These are phyloP conservation scores for Morus bassanus DNA, from an alignment of 2,797 vertebrate species.

Conservation along the genomic window DNA sequence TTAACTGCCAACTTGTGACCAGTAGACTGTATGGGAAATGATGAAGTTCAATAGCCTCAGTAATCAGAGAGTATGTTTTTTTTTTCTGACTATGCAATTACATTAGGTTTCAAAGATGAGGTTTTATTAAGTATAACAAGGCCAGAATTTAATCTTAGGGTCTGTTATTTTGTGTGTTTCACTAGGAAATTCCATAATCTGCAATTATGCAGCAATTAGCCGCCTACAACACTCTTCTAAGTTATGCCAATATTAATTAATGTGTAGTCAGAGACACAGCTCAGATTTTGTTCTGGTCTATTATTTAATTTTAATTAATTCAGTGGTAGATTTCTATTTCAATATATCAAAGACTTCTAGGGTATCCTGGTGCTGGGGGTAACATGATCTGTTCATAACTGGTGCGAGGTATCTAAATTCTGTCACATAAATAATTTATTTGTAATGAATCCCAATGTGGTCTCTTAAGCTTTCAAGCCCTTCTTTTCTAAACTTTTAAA, in stretches of 20 bases:
- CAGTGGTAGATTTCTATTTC: background rate
- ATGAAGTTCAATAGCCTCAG: background rate
- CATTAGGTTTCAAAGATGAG: background rate
- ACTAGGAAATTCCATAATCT: background rate
- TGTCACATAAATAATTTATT: background rate
- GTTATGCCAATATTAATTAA: background rate
- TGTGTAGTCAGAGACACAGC: background rate
- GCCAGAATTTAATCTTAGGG: background rate
- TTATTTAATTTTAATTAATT: slow-evolving; percentile 10
- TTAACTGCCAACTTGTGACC: background rate
- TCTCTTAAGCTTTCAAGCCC: background rate
- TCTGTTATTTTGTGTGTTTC: background rate
- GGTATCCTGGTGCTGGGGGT: background rate
- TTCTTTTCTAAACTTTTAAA: background rate
- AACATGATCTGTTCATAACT: background rate
- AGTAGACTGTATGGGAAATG: background rate
- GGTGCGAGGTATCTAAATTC: background rate
- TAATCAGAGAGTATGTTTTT: fast-evolving
- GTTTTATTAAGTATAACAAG: background rate
- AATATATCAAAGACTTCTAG: background rate
- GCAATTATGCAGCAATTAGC: background rate
- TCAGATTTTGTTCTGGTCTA: background rate
- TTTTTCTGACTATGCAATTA: background rate
- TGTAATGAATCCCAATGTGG: background rate
- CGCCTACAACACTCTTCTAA: background rate